These are phyloP conservation scores for Drosophila prostipennis DNA, from an alignment of 2,888 invertebrate genomes.

Conservation along the genomic window DNA sequence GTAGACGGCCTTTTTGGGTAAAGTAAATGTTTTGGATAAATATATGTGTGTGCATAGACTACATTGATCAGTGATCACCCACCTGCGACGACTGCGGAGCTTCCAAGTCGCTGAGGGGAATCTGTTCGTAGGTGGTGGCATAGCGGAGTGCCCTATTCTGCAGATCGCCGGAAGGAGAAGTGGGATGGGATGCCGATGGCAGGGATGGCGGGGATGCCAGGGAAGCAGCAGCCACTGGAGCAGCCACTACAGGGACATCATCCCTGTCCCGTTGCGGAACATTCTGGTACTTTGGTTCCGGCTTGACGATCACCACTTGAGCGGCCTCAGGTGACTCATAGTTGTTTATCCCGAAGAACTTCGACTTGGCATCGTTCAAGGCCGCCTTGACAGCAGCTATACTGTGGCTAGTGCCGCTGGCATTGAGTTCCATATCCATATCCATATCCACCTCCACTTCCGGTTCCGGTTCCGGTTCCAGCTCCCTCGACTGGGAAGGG, in stretches of 20 bases:
- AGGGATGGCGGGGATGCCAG: neutral
- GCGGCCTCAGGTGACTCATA: conserved; percentile 37
- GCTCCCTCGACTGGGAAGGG: conserved; percentile 37
- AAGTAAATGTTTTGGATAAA: neutral
- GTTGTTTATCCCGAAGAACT: conserved; percentile 83
- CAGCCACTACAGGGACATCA: neutral
- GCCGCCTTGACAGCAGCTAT: conserved; percentile 83
- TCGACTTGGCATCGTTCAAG: conserved; percentile 83
- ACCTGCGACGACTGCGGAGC: conserved; percentile 81
- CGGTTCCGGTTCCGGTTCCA: conserved; percentile 20
- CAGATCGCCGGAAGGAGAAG: conserved; percentile 10
- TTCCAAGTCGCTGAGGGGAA: conserved; percentile 79
- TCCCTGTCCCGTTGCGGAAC: conserved; percentile 67
- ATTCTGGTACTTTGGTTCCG: conserved; percentile 80
- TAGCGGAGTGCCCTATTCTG: conserved; percentile 47
- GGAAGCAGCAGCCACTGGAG: too few relatives aligned
- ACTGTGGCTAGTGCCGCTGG: conserved; percentile 70
- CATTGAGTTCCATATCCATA: conserved; percentile 67
- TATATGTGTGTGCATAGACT: neutral
- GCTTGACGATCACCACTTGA: conserved; percentile 27
- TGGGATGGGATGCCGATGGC: neutral
- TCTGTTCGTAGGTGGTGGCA: conserved; percentile 70
- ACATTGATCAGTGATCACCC: neutral
- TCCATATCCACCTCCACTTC: conserved; percentile 58
- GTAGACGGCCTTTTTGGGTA: conserved; percentile 80